phyloP scores from a whole-genome alignment of 1,140 invertebrate species.

The Babylonia areolata region DNA sequence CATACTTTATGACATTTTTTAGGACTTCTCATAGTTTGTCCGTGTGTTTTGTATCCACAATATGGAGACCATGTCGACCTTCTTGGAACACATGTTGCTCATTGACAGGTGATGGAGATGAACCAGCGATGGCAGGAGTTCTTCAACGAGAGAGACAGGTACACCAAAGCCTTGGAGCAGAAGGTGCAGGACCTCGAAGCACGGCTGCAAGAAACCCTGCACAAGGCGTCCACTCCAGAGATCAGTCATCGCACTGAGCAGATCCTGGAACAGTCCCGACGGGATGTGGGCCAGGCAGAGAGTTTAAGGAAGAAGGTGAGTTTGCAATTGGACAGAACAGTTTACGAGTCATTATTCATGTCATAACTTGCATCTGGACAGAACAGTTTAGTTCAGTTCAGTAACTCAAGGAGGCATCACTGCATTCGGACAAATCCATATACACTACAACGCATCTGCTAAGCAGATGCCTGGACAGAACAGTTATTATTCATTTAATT shows the following conservation, averaged over 20 bases:
- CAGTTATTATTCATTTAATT: too few species aligned
- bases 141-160: constrained; percentile 55
- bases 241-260: not conserved
- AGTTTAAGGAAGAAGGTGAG: constrained; percentile 9
- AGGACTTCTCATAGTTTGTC: too few species aligned
- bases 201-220: not conserved
- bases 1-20: too few species aligned
- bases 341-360: too few species aligned
- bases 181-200: constrained; percentile 42
- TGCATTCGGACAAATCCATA: too few species aligned
- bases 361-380: not conserved
- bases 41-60: not conserved
- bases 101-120: constrained; percentile 60
- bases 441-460: too few species aligned
- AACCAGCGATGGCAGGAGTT: constrained; percentile 69
- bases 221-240: not conserved
- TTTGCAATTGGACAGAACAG: too few species aligned
- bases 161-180: constrained; percentile 48
- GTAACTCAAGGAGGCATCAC: too few species aligned
- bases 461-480: too few species aligned
- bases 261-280: not conserved
- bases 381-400: too few species aligned
- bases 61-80: too few species aligned
- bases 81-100: too few species aligned
- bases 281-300: constrained; percentile 30